phyloP scores from a whole-genome alignment of 2,888 invertebrate species.

The Thecocarcelia acutangulata region DNA sequence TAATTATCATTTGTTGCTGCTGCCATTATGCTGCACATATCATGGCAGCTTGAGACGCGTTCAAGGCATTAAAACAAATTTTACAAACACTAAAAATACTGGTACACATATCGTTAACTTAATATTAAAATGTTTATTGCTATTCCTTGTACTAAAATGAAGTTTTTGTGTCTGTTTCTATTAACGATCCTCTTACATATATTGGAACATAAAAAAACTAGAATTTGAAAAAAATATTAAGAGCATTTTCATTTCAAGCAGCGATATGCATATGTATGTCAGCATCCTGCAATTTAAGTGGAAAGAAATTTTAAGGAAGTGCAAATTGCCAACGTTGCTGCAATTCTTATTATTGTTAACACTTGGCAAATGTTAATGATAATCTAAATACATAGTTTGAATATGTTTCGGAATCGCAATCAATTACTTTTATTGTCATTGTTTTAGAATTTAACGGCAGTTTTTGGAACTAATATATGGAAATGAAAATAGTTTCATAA shows the following conservation, averaged over 20 bases:
- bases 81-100: neutral
- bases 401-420: conserved; percentile 15
- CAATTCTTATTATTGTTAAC: conserved; percentile 46
- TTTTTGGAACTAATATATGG: neutral
- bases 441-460: neutral
- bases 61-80: conserved; percentile 6
- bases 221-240: no score
- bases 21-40: conserved; percentile 29
- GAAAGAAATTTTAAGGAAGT: conserved; percentile 38
- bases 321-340: conserved; percentile 29
- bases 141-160: no score
- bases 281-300: neutral
- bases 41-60: conserved; percentile 36
- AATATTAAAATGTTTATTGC: no score
- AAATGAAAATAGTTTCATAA: conserved; percentile 15
- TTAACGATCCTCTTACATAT: no score
- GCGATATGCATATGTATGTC: no score
- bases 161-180: no score
- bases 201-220: no score
- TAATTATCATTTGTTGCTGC: conserved; percentile 36
- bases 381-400: conserved; percentile 26
- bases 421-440: conserved; percentile 25
- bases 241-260: no score
- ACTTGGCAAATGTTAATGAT: conserved; percentile 39
- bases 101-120: no score